These are phyloP conservation scores for Chaetorhynchus papuensis DNA, from an alignment of 2,113 vertebrate genomes.

Conservation along the genomic window DNA sequence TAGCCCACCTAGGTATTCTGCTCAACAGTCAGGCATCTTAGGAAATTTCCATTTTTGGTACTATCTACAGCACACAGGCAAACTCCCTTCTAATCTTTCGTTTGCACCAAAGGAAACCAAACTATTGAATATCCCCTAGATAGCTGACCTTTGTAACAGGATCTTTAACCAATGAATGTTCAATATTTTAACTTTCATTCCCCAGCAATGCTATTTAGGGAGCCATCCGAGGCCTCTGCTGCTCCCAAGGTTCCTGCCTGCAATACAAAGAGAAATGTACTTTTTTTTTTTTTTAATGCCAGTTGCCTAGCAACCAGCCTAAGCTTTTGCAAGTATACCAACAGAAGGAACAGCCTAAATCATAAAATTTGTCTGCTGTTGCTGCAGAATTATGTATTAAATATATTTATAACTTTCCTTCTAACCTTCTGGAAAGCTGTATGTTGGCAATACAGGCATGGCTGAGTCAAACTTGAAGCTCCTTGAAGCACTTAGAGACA, in stretches of 20 bases:
- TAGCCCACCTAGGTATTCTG: slow-evolving; percentile 8
- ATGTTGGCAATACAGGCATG: background rate
- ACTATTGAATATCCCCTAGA: background rate
- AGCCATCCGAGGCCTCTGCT: slow-evolving; percentile 57
- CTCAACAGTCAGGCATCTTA: background rate
- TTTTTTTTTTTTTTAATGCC: background rate
- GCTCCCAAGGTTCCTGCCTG: slow-evolving; percentile 49
- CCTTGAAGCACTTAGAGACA: background rate
- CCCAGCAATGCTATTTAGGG: slow-evolving; percentile 71
- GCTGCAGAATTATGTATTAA: slow-evolving; percentile 23
- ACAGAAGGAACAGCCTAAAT: slow-evolving; percentile 64
- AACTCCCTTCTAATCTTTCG: background rate
- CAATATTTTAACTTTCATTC: slow-evolving; percentile 60
- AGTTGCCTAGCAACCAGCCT: slow-evolving; percentile 76
- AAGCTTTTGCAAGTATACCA: slow-evolving; percentile 62
- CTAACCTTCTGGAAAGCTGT: slow-evolving; percentile 46
- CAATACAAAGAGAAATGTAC: slow-evolving; percentile 56
- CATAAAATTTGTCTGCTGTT: slow-evolving; percentile 39
- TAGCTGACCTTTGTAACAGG: slow-evolving; percentile 49
- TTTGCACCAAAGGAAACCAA: slow-evolving; percentile 26
- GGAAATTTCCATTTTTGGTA: slow-evolving; percentile 35
- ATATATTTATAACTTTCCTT: slow-evolving; percentile 33
- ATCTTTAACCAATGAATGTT: slow-evolving; percentile 44
- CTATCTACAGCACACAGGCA: background rate
- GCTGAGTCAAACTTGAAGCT: slow-evolving; percentile 24